Evolutionary conservation across 1,140 invertebrate species (phyloP).

Genomic region (Amphibalanus amphitrite): DNA sequence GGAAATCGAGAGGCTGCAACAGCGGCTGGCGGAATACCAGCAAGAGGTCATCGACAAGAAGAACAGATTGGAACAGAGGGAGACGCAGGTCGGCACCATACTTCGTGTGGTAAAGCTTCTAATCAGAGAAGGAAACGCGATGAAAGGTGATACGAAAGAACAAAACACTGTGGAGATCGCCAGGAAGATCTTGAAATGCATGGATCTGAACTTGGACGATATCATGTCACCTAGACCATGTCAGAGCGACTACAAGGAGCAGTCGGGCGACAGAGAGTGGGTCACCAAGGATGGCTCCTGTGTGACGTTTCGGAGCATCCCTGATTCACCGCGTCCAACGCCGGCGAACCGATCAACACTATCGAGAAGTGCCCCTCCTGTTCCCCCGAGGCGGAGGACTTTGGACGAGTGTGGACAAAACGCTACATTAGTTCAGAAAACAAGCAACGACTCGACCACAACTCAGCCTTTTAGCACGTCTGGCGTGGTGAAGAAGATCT

Average conservation of each 20-base stretch:
- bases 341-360: background rate
- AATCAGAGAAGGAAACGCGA: background rate
- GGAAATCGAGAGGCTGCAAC: background rate
- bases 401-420: background rate
- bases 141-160: background rate
- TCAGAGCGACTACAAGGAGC: background rate
- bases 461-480: background rate
- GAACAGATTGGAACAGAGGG: background rate
- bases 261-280: background rate
- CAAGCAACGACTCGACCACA: background rate
- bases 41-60: background rate
- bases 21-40: background rate
- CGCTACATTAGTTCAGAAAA: background rate
- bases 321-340: background rate
- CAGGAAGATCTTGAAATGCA: background rate
- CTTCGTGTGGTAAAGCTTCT: background rate
- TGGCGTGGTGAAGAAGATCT: background rate
- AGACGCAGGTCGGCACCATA: background rate
- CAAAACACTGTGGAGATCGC: background rate
- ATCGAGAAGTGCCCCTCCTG: background rate
- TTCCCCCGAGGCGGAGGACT: background rate
- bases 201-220: background rate
- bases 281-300: background rate
- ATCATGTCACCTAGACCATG: background rate
- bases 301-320: background rate